Evolutionary conservation across 2,888 invertebrate species (phyloP).

Genomic region (Acanthoscelides obtectus): DNA sequence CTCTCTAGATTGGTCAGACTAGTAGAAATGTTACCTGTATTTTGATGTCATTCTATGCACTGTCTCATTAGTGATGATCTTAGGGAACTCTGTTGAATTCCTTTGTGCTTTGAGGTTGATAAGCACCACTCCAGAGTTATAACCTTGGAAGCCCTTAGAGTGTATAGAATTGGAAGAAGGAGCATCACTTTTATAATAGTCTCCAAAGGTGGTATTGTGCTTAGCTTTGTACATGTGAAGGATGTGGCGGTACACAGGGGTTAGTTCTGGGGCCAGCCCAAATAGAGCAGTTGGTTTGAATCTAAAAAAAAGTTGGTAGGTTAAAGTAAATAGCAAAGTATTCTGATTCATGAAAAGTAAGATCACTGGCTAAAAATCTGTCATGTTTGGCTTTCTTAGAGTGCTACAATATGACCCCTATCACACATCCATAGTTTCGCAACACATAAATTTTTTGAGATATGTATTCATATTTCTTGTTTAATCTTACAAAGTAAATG

Average conservation of each 20-base stretch:
- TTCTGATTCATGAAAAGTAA: neutral
- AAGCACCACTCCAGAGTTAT: constrained; percentile 76
- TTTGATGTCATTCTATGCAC: constrained; percentile 55
- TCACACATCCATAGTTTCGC: too few relatives aligned
- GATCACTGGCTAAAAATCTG: too few relatives aligned
- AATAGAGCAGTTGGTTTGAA: constrained; percentile 62
- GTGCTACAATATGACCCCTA: too few relatives aligned
- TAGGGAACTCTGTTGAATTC: constrained; percentile 56
- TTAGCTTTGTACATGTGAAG: constrained; percentile 62
- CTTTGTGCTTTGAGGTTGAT: constrained; percentile 64
- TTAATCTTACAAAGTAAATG: too few relatives aligned
- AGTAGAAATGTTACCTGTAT: constrained; percentile 45
- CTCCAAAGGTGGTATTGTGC: constrained; percentile 55
- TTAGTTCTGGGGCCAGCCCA: constrained; percentile 68
- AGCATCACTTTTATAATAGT: constrained; percentile 43
- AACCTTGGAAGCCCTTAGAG: constrained; percentile 63
- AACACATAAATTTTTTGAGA: too few relatives aligned
- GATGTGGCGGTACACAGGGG: constrained; percentile 75
- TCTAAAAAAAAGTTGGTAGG: constrained; percentile 37
- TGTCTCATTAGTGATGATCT: constrained; percentile 52
- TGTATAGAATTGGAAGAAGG: constrained; percentile 30
- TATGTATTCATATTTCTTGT: too few relatives aligned
- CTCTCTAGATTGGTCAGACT: too few relatives aligned
- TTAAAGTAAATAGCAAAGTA: neutral
- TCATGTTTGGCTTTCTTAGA: too few relatives aligned